Base-by-base conservation (phyloP, 2,113 vertebrate genomes). In the Passer domesticus region DNA sequence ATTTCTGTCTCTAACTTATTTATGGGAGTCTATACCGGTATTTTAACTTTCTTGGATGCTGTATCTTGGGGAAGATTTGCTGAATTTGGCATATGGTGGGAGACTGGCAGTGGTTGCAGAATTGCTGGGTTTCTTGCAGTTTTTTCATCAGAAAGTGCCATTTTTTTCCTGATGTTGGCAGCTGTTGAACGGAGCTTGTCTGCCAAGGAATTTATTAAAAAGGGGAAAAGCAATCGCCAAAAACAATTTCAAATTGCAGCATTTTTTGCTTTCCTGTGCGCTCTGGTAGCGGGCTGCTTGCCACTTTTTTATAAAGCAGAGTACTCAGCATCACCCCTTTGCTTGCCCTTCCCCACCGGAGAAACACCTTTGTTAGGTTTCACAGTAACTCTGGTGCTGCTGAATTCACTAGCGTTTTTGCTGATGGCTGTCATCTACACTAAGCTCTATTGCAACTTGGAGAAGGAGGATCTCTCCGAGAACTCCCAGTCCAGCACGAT, bases 81-180 rank as follows among this genome's bases (percentile, higher is more conserved):
- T 3, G 98, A 99, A 83, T 99, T 99, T 67, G 99, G 99, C 17
- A 98, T 99, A 87, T 98, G 99, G 99, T 99, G 99, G 99, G 99
- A 99, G 97, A 99, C 98, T 19, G 99, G 99, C 70, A 98, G 96
- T 0, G 99, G 99, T 50, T 99, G 99, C 96, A 98, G 98, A 97
- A 94, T 98, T 35, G 98, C 99, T 9, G 99, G 98, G 46, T 98
- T 99, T 87, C 98, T 99, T 49, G 99, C 99, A 1, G 98, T 99
- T 69, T 99, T 99, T 94, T 99, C 99, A 0, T 99, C 99, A 1
- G 99, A 99, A 97, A 99, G 99, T 95, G 98, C 99, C 13, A 98
- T 99, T 49, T 97, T 99, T 94, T 97, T 99, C 73, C 97, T 99
- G 80, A 98, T 97, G 25, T 83, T 99, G 95, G 99, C 99, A 6